Percentiles rank a stretch among this genome's conserved stretches.
These are phyloP conservation scores for Drosophila parvula DNA, from an alignment of 1,140 invertebrate genomes.

Conservation along the genomic window DNA sequence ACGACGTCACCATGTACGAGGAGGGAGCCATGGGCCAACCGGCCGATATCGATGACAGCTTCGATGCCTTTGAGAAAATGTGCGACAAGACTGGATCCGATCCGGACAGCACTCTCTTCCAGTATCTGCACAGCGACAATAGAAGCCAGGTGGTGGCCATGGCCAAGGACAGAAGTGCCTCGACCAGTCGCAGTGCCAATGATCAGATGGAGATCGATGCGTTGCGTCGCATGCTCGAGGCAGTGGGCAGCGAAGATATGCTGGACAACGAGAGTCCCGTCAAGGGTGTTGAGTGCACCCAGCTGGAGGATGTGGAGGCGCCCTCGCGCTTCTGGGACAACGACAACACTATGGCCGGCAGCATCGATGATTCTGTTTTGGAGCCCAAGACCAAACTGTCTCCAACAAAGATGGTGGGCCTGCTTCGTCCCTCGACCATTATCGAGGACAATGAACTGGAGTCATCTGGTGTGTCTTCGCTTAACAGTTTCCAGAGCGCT, in stretches of 20 bases:
- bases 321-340: conserved; percentile 78
- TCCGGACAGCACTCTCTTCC: conserved; percentile 76
- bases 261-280: conserved; percentile 60
- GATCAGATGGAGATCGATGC: conserved; percentile 55
- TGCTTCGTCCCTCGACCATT: conserved; percentile 78
- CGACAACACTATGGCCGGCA: conserved; percentile 27
- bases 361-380: background rate
- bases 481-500: conserved; percentile 62
- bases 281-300: conserved; percentile 71
- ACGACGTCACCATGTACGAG: conserved; percentile 30
- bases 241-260: conserved; percentile 42
- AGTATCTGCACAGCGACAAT: conserved; percentile 67
- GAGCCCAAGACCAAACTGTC: conserved; percentile 45
- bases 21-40: background rate
- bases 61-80: conserved; percentile 72
- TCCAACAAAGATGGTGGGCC: conserved; percentile 78
- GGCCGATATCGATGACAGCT: conserved; percentile 61
- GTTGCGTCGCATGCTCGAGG: conserved; percentile 58
- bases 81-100: conserved; percentile 79
- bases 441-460: conserved; percentile 68
- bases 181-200: conserved; percentile 19
- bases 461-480: conserved; percentile 50
- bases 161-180: conserved; percentile 55
- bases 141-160: conserved; percentile 59
- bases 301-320: conserved; percentile 76